Conservation (phyloP, 2,113 vertebrate species). For the Prietella phreatophila region DNA sequence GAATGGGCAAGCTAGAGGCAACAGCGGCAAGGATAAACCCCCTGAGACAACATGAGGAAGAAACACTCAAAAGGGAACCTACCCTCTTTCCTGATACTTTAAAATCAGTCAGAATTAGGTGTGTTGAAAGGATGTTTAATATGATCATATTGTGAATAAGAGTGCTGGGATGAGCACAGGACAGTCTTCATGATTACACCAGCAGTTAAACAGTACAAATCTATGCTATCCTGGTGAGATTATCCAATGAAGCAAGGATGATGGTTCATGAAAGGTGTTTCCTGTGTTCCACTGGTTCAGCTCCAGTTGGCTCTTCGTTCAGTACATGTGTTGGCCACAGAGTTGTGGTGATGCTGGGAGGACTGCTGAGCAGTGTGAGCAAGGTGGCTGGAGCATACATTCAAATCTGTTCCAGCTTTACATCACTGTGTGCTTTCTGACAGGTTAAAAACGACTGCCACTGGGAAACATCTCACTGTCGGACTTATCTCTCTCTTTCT, state of each 20-base stretch:
- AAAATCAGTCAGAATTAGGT: neutral
- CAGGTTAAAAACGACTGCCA: constrained; percentile 52
- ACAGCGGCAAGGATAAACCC: neutral
- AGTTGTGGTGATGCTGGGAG: constrained; percentile 61
- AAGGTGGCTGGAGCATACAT: constrained; percentile 56
- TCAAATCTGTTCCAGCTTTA: constrained; percentile 61
- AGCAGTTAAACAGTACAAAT: neutral
- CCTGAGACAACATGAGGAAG: neutral
- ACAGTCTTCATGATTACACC: neutral
- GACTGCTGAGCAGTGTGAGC: constrained; percentile 61
- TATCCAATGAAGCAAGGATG: constrained; percentile 9
- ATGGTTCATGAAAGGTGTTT: constrained; percentile 4
- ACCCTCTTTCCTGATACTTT: neutral
- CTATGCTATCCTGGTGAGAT: neutral
- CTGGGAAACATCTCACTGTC: neutral
- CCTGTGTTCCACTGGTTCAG: constrained; percentile 53
- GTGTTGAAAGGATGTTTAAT: neutral
- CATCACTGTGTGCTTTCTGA: constrained; percentile 62
- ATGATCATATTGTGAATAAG: neutral
- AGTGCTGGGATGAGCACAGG: neutral
- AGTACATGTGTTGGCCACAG: constrained; percentile 59
- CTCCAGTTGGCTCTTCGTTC: constrained; percentile 62
- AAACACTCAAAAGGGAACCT: neutral
- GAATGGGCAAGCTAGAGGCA: neutral
- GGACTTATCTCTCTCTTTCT: neutral